Conservation (phyloP, 2,797 vertebrate species). For the Pteronotus mesoamericanus region DNA sequence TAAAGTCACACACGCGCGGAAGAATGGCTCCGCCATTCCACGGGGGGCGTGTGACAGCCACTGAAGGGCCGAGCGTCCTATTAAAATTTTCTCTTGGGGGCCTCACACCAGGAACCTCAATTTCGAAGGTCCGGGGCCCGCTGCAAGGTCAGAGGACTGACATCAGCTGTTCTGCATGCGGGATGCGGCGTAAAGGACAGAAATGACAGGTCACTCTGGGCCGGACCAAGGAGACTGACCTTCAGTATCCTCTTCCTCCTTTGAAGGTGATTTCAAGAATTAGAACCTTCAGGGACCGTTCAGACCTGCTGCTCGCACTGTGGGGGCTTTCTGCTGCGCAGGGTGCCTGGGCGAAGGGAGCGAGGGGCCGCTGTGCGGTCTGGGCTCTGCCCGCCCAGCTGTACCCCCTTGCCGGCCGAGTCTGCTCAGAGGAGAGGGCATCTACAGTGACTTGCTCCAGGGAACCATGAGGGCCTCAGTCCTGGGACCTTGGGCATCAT, state of each 20-base stretch:
- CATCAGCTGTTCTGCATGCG: fast-evolving
- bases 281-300: neutral
- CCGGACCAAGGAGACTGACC: neutral
- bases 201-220: neutral
- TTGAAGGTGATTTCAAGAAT: neutral
- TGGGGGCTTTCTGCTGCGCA: no score
- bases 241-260: neutral
- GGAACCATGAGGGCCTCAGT: fast-evolving
- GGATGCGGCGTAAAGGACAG: neutral
- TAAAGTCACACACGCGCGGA: neutral
- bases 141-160: neutral
- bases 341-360: neutral
- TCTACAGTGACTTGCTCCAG: neutral
- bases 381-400: neutral
- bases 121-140: neutral
- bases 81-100: neutral
- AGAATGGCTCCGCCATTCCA: neutral
- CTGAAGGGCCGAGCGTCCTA: neutral
- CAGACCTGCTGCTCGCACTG: fast-evolving
- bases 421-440: neutral
- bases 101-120: neutral
- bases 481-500: no score
- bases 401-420: fast-evolving
- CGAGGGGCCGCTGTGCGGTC: neutral
- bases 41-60: neutral